phyloP scores from a whole-genome alignment of 2,797 vertebrate species.

The Melanotaenia maccullochi region DNA sequence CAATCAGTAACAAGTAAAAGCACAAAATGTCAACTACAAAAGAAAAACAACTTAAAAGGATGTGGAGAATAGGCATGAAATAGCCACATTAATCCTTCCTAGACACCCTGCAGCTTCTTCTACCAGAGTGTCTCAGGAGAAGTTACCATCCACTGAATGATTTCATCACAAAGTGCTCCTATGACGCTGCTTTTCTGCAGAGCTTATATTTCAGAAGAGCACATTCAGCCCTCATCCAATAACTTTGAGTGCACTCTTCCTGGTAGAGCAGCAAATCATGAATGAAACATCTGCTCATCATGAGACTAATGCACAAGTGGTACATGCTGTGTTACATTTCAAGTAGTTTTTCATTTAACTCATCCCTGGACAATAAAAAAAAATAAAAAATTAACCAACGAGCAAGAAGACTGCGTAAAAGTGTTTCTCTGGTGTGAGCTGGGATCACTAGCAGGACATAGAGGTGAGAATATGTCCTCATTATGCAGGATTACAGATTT shows the following conservation, averaged over 20 bases:
- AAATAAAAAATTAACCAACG: neutral
- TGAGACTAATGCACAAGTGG: neutral
- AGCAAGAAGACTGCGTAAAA: neutral
- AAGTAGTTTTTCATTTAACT: neutral
- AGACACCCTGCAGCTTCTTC: neutral
- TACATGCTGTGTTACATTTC: neutral
- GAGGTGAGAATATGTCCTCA: neutral
- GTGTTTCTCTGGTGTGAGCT: neutral
- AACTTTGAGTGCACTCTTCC: neutral
- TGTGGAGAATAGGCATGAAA: slow-evolving; percentile 7
- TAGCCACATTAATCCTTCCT: neutral
- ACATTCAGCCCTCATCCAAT: neutral
- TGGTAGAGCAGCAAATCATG: neutral
- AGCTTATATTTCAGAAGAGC: neutral
- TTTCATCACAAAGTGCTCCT: slow-evolving; percentile 9
- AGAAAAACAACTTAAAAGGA: neutral
- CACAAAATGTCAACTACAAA: slow-evolving; percentile 20
- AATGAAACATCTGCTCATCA: neutral
- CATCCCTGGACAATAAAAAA: neutral
- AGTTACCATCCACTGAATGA: neutral
- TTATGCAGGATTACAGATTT: neutral
- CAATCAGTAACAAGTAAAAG: neutral
- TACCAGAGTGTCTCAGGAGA: neutral
- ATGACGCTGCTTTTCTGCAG: neutral
- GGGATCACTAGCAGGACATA: neutral